Evolutionary conservation across 1,140 invertebrate species (phyloP).

Genomic region (Portunus trituberculatus): DNA sequence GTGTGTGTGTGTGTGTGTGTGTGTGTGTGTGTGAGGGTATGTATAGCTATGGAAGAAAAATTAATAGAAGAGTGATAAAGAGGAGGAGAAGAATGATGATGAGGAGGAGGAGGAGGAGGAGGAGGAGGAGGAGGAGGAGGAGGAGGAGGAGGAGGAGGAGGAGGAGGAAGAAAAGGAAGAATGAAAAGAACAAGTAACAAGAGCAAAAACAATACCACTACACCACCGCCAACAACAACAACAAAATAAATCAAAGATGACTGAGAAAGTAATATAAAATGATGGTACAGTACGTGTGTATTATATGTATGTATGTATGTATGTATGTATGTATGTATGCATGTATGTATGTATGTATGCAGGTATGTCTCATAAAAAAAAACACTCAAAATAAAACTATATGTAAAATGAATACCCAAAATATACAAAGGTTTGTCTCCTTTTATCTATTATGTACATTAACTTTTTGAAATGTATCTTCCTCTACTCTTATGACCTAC

Average conservation of each 20-base stretch:
- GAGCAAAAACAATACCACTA: background rate
- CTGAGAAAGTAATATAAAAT: background rate
- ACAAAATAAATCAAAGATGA: too few relatives aligned
- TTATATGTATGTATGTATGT: slow-evolving; percentile 34
- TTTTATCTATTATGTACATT: background rate
- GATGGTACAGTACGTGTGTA: background rate
- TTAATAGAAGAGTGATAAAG: background rate
- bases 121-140: too few relatives aligned
- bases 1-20: background rate
- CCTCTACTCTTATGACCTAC: background rate
- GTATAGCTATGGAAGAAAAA: background rate
- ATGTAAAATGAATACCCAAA: background rate
- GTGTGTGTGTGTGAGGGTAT: background rate
- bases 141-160: background rate
- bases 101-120: background rate
- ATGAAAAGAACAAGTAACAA: background rate
- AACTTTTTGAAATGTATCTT: background rate
- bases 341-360: slow-evolving; percentile 36
- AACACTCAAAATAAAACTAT: background rate
- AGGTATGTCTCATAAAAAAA: background rate
- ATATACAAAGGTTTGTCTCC: background rate
- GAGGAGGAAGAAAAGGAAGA: background rate
- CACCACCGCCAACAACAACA: background rate
- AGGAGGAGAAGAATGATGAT: background rate
- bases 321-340: slow-evolving; percentile 8